These are phyloP conservation scores for Cercocebus atys DNA, from an alignment of 2,113 vertebrate species.

Conservation along the genomic window DNA sequence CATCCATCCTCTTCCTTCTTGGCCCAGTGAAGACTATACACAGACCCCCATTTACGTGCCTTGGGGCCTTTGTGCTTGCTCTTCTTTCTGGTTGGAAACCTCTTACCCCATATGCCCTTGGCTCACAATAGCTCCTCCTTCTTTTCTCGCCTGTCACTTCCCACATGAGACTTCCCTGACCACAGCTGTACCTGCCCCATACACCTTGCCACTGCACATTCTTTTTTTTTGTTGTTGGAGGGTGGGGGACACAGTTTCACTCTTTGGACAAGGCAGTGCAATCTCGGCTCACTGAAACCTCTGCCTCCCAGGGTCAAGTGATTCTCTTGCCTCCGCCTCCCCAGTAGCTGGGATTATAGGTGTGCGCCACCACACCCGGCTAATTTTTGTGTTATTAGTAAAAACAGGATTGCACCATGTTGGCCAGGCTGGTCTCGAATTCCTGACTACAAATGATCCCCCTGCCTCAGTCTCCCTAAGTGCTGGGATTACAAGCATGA, in stretches of 20 bases:
- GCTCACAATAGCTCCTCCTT: background rate
- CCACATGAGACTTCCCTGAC: background rate
- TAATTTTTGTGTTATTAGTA: background rate
- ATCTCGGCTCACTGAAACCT: too few species aligned
- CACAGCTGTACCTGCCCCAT: background rate
- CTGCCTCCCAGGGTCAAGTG: too few species aligned
- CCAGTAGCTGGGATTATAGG: too few species aligned
- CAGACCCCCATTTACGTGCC: background rate
- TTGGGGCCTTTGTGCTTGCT: background rate
- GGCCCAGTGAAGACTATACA: background rate
- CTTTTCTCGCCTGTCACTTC: background rate
- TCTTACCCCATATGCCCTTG: background rate
- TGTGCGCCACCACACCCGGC: rapidly evolving
- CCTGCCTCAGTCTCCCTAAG: background rate
- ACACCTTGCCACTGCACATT: background rate
- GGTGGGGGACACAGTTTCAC: background rate
- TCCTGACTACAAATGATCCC: background rate
- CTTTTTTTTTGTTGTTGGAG: too few species aligned
- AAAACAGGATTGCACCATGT: background rate
- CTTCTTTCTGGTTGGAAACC: background rate
- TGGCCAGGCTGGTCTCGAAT: background rate
- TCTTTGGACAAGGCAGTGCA: too few species aligned
- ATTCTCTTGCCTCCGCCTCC: too few species aligned
- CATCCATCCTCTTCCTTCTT: background rate
- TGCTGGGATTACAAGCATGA: background rate